A percentile compares a stretch with the other conserved stretches of the same genome.
Evolutionary conservation across 2,888 invertebrate species (phyloP).

Genomic region (Apotomis turbidana): DNA sequence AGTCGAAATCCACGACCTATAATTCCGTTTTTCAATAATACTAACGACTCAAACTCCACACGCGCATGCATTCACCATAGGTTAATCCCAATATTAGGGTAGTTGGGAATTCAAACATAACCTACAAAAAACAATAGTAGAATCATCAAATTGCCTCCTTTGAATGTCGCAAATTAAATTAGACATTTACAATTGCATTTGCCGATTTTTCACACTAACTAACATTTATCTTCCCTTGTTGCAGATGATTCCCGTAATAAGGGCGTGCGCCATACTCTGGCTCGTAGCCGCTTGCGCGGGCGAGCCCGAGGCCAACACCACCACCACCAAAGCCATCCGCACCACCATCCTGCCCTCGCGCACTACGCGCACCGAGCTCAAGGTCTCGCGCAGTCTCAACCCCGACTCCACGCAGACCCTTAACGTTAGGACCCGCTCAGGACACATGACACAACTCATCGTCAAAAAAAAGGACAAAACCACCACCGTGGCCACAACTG

Average conservation of each 20-base stretch:
- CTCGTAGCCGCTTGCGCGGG: constrained; percentile 59
- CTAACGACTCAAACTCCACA: too few relatives aligned
- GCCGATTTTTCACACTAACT: neutral
- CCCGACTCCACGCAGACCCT: constrained; percentile 91
- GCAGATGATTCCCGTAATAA: constrained; percentile 80
- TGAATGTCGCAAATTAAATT: too few relatives aligned
- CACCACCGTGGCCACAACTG: constrained; percentile 60
- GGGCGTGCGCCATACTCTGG: constrained; percentile 70
- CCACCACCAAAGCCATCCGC: constrained; percentile 72
- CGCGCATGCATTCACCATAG: too few relatives aligned
- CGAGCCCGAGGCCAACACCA: constrained; percentile 68
- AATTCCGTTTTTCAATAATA: too few relatives aligned
- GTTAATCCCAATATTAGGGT: too few relatives aligned
- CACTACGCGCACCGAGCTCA: constrained; percentile 88
- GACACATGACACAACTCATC: constrained; percentile 90
- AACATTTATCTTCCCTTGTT: constrained; percentile 52
- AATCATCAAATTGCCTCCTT: too few relatives aligned
- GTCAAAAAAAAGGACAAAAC: constrained; percentile 88
- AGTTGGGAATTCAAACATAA: too few relatives aligned
- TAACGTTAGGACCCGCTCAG: constrained; percentile 89
- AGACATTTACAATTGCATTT: too few relatives aligned
- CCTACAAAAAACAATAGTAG: too few relatives aligned
- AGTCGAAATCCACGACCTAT: too few relatives aligned
- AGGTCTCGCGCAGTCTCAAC: constrained; percentile 90
- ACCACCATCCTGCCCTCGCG: constrained; percentile 82